Evolutionary conservation across 2,113 vertebrate genomes (phyloP).

Genomic region (Limanda limanda): DNA sequence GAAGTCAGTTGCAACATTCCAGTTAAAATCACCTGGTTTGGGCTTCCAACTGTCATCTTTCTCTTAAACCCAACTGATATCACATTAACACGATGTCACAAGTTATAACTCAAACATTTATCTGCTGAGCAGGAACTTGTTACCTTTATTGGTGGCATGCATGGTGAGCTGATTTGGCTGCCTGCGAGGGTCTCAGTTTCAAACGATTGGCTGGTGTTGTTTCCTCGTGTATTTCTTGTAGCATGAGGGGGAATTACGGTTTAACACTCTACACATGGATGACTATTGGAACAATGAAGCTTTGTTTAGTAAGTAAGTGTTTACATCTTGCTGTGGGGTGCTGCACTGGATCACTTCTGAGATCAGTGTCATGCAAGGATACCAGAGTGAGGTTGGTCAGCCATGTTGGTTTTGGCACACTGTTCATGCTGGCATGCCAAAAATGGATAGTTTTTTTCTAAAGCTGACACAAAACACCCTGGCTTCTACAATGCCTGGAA

Average conservation of each 20-base stretch:
- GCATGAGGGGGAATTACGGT: slow-evolving; percentile 56
- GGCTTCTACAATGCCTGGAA: slow-evolving; percentile 18
- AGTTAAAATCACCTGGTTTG: not conserved
- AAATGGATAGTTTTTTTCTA: slow-evolving; percentile 28
- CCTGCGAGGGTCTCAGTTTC: slow-evolving; percentile 39
- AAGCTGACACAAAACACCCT: slow-evolving; percentile 40
- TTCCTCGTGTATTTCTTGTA: slow-evolving; percentile 60
- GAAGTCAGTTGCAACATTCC: not conserved
- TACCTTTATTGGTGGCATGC: slow-evolving; percentile 38
- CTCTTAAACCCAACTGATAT: too few relatives aligned
- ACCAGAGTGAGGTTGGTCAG: slow-evolving; percentile 48
- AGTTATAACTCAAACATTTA: slow-evolving; percentile 44
- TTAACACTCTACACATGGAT: slow-evolving; percentile 68
- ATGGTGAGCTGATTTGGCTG: slow-evolving; percentile 29
- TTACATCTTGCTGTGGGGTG: slow-evolving; percentile 67
- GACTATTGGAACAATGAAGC: slow-evolving; percentile 70
- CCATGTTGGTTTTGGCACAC: slow-evolving; percentile 20
- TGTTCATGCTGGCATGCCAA: slow-evolving; percentile 4
- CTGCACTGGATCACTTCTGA: slow-evolving; percentile 65
- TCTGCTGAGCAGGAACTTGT: slow-evolving; percentile 41
- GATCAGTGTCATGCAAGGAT: slow-evolving; percentile 67
- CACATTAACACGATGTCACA: slow-evolving; percentile 26
- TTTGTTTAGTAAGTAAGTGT: slow-evolving; percentile 74
- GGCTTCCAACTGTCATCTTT: not conserved
- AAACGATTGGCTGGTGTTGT: slow-evolving; percentile 47